Evolutionary conservation across 2,888 invertebrate species (phyloP).

Genomic region (Tiliacea citrago): DNA sequence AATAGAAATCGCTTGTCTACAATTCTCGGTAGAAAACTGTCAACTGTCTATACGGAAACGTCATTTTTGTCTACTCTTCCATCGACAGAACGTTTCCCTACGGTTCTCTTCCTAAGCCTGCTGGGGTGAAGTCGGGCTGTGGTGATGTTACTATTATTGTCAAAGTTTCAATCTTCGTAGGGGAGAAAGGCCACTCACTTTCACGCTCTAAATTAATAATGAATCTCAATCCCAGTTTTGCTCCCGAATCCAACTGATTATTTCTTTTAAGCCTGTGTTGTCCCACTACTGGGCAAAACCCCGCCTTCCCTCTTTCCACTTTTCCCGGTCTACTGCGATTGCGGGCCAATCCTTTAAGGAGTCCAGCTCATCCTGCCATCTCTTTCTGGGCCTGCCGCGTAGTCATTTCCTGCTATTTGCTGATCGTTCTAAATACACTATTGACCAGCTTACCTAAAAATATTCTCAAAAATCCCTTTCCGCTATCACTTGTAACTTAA

Average conservation of each 20-base stretch:
- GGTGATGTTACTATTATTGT: background rate
- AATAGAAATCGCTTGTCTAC: too few relatives aligned
- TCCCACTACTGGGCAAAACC: background rate
- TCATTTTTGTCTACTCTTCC: too few relatives aligned
- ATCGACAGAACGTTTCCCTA: too few relatives aligned
- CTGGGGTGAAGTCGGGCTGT: background rate
- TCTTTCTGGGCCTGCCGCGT: background rate
- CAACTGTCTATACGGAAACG: too few relatives aligned
- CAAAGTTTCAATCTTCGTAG: background rate
- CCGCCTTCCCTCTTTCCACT: background rate
- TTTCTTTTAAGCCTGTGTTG: background rate
- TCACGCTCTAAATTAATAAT: background rate
- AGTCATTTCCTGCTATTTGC: background rate
- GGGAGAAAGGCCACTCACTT: background rate
- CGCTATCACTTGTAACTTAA: background rate
- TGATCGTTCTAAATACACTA: too few relatives aligned
- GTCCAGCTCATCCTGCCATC: background rate
- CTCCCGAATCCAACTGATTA: background rate
- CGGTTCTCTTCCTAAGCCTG: too few relatives aligned
- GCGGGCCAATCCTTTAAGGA: background rate
- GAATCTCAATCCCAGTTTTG: background rate
- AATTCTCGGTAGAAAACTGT: too few relatives aligned
- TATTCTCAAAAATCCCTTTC: too few relatives aligned
- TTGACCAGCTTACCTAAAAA: background rate
- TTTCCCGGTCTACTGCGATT: too few relatives aligned